phyloP scores from a whole-genome alignment of 2,113 vertebrate species.

The Odontesthes bonariensis region DNA sequence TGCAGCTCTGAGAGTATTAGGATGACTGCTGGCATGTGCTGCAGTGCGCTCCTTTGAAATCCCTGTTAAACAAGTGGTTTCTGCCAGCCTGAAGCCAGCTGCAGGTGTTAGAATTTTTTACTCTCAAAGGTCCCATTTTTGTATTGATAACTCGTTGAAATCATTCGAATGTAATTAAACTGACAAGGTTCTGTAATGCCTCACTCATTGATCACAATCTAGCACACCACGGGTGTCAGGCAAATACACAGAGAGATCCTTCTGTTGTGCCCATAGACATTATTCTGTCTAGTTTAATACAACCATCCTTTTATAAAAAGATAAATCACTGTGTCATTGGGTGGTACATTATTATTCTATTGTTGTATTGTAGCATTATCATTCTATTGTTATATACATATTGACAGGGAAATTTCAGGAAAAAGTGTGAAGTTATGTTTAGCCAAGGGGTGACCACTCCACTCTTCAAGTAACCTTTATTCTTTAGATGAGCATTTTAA shows the following conservation, averaged over 20 bases:
- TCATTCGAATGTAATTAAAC: neutral
- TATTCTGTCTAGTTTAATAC: no score
- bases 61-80: conserved; percentile 30
- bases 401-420: neutral
- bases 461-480: conserved; percentile 1
- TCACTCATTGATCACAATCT: conserved; percentile 3
- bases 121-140: conserved; percentile 12
- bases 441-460: neutral
- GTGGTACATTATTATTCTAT: conserved; percentile 4
- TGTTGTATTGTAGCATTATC: neutral
- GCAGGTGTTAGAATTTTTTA: conserved; percentile 36
- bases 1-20: conserved; percentile 22
- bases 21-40: conserved; percentile 11
- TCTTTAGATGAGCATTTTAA: neutral
- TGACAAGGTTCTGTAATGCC: neutral
- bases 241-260: no score
- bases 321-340: neutral
- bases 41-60: conserved; percentile 30
- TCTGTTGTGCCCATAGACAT: no score
- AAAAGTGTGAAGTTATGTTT: neutral
- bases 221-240: neutral
- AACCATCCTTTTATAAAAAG: no score
- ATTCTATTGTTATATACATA: neutral
- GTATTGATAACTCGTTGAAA: conserved; percentile 3
- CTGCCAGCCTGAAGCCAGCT: conserved; percentile 22